Conservation (phyloP, 2,888 invertebrate species). For the Phortica magna region DNA sequence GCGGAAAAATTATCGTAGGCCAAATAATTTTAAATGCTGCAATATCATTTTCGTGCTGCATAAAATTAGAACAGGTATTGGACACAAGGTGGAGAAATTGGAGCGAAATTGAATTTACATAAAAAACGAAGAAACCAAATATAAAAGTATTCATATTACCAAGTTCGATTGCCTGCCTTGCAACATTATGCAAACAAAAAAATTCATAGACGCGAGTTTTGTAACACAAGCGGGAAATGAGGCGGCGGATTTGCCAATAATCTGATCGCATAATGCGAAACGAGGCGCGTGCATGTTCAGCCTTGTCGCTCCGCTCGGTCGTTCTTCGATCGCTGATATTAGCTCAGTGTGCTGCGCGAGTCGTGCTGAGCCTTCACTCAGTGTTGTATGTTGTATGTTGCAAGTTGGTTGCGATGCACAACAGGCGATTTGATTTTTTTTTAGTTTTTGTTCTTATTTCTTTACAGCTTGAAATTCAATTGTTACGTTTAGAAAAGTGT, state of each 20-base stretch:
- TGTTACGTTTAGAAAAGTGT: not conserved
- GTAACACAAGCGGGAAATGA: not conserved
- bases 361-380: not conserved
- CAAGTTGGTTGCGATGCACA: not conserved
- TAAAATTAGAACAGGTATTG: not conserved
- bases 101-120: constrained; percentile 1
- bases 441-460: not conserved
- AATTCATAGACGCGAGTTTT: not conserved
- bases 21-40: constrained; percentile 29
- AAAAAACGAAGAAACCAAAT: not conserved
- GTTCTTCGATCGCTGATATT: not conserved
- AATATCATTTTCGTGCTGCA: constrained; percentile 13
- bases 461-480: not conserved
- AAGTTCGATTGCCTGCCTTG: constrained; percentile 10
- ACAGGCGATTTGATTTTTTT: not conserved
- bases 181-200: constrained; percentile 10
- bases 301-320: not conserved
- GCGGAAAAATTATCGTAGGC: not conserved
- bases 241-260: not conserved
- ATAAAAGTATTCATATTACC: not conserved
- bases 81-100: constrained; percentile 6
- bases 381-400: not conserved
- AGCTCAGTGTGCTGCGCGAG: not conserved
- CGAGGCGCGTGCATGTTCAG: constrained; percentile 19
- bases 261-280: constrained; percentile 5